Evolutionary conservation across 2,888 invertebrate species (phyloP), one percentile per base, ranked within the genome.

Genomic region (Stratiomys singularior): DNA sequence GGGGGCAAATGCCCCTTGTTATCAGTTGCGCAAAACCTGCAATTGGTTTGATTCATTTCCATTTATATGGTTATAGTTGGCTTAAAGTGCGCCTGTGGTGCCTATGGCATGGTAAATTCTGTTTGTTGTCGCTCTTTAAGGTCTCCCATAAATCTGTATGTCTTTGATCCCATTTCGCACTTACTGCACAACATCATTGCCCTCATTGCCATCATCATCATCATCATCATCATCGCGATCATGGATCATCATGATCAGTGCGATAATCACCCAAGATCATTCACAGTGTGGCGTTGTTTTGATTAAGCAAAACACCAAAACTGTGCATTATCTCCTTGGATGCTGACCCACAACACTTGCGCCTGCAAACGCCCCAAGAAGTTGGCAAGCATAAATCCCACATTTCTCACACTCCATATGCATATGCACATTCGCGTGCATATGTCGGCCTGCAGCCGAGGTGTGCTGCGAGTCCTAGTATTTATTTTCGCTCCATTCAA

Each of bases 31-130:
- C 69, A 69, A 69, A 69, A 69, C 27, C 47, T 47, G 25, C 21
- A 69, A 69, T 69, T 69, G 69, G 25, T 69, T 69, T 69, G 69
- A 69, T 69, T 69, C 69, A 69, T 69, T 69, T 46, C 47, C 69
- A 69, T 69, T 69, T 69, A 15, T 13, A n/a, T 5, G 23, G 30
- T 15, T 64, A n/a, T n/a, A n/a, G 7, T 27, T 64, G 28, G 15
- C 13, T 44, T 44, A 44, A n/a, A n/a, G n/a, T n/a, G n/a, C n/a
- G n/a, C n/a, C n/a, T n/a, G n/a, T 9, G 5, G 37, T 37, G 60
- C 60, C 18, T 21, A 23, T 23, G 7, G 23, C 23, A 23, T 60
- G 23, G 60, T 13, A 18, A 4, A 4, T 60, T 11, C 23, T 21
- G 46, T 46, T 69, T 67, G 46, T 67, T 67, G 44, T 21, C 30